Evolutionary conservation across 23 tunicate species (phyloP).

Genomic region (Oikopleura dioica): DNA sequence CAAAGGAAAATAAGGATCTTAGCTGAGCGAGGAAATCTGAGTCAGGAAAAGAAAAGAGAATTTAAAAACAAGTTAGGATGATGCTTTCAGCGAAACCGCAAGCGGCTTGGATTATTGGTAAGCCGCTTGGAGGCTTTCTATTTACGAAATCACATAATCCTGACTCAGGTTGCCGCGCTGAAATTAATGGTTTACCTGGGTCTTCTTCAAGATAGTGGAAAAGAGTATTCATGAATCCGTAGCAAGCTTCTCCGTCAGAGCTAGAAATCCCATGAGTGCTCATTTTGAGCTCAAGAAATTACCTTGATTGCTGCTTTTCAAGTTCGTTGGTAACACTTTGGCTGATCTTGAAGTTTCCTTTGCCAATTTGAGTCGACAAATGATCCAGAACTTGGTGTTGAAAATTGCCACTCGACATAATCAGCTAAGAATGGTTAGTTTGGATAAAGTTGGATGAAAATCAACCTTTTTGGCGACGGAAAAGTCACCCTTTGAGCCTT

Average conservation of each 20-base stretch:
- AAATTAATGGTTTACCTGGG: constrained; percentile 6
- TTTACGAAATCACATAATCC: too few species aligned
- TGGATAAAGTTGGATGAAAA: too few species aligned
- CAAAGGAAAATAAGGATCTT: background rate
- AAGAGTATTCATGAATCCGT: background rate
- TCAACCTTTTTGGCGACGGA: background rate
- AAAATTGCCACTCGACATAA: background rate
- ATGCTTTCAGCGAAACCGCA: too few species aligned
- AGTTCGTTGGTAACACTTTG: background rate
- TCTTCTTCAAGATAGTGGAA: constrained; percentile 9
- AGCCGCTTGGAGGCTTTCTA: too few species aligned
- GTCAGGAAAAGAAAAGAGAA: too few species aligned
- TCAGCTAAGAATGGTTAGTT: too few species aligned
- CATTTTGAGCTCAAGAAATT: background rate
- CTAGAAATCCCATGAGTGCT: background rate
- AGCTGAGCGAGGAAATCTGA: background rate
- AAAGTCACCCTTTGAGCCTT: background rate
- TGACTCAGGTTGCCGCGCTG: background rate
- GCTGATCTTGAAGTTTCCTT: background rate
- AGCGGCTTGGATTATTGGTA: too few species aligned
- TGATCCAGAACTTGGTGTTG: background rate
- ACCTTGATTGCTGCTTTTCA: background rate
- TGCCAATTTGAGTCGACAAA: background rate
- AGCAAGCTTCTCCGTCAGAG: background rate
- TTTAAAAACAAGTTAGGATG: too few species aligned